Base-by-base conservation (phyloP, 2,113 vertebrate species). In the Platysternon megacephalum region DNA sequence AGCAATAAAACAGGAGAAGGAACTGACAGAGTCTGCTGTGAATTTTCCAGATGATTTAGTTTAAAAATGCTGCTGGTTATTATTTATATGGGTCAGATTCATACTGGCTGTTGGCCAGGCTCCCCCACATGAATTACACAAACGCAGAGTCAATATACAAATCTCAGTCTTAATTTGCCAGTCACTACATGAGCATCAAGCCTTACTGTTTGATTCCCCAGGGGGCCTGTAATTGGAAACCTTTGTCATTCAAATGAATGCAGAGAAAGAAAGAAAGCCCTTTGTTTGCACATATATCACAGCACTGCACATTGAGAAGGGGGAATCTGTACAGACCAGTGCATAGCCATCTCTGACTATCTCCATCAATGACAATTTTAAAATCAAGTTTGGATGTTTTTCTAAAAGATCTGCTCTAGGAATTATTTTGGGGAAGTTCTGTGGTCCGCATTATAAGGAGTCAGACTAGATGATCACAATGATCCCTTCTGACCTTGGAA, bases 11-110 rank as follows among this genome's bases (percentile, higher is more conserved):
- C 86, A 82, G 79, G 44, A 68, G 95, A 93, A 96, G 72, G 93
- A 86, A 79, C 72, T 22, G 5, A 89, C 7, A 79, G 93, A 96
- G 95, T 93, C 35, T 9, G 81, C 94, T 88, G 89, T 89, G 95
- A 96, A 95, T 98, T 97, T 98, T 98, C 96, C 91, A 97, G 96
- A 93, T 94, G 90, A 96, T 97, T 97, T 94, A 94, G 83, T 97
- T 97, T 91, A 35, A 96, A 97, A 97, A 96, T 97, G 93, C 65
- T 91, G 68, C 91, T 95, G 5, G 28, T 95, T 94, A 93, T 96
- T 94, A 91, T 96, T 97, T 91, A 95, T 93, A 89, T 92, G 87
- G 94, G 91, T 94, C 93, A 94, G 68, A 96, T 94, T 92, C 94
- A 93, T 76, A 90, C 91, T 92, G 89, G 79, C 95, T 96, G 68